phyloP scores from a whole-genome alignment of 2,113 vertebrate genomes.

The Uria lomvia region DNA sequence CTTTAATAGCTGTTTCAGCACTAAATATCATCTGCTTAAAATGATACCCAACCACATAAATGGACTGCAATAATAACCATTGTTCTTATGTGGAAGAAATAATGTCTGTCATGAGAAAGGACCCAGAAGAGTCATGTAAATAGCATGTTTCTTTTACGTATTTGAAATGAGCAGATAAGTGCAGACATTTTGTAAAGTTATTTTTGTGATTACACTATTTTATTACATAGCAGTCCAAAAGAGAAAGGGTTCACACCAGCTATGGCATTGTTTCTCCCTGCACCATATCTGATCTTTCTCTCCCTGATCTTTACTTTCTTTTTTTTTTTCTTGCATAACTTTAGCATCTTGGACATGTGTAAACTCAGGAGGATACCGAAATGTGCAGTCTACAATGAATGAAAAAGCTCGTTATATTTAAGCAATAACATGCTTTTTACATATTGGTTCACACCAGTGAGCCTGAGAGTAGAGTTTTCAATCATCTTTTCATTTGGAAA shows the following conservation, averaged over 20 bases:
- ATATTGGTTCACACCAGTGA: not conserved
- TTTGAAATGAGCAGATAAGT: not conserved
- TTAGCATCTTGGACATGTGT: not conserved
- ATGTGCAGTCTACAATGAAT: not conserved
- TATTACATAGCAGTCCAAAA: not conserved
- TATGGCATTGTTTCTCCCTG: not conserved
- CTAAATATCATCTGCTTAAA: constrained; percentile 54
- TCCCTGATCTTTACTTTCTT: not conserved
- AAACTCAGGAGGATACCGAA: not conserved
- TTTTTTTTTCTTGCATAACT: not conserved
- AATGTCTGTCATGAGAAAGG: not conserved
- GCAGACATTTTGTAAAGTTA: not conserved
- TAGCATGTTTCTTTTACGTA: not conserved
- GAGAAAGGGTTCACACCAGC: rapidly evolving
- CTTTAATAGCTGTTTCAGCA: constrained; percentile 39
- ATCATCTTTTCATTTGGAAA: not conserved
- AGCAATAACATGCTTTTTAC: not conserved
- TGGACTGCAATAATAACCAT: not conserved
- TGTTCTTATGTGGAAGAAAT: not conserved
- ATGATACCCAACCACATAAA: constrained; percentile 27
- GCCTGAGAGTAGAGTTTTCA: not conserved
- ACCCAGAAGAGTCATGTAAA: not conserved
- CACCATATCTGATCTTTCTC: not conserved
- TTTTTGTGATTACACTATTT: not conserved
- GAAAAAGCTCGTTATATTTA: not conserved